These are phyloP conservation scores for Lasaia peninsularis DNA, from an alignment of 1,140 invertebrate species.

Conservation along the genomic window DNA sequence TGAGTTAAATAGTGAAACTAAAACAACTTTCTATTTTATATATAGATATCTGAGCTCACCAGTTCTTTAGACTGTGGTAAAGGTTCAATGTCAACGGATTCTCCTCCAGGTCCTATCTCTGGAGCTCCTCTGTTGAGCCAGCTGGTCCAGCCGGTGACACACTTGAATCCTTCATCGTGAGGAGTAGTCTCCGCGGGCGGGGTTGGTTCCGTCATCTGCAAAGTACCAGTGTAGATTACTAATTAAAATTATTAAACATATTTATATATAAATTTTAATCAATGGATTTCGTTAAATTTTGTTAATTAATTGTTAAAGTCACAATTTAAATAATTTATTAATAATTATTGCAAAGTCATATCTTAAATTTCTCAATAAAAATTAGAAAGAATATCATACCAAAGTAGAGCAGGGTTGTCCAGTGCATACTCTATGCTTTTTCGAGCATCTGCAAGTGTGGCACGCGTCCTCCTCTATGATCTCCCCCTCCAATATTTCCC, in stretches of 20 bases:
- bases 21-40: too few species aligned
- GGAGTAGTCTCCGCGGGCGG: slow-evolving; percentile 36
- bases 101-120: slow-evolving; percentile 40
- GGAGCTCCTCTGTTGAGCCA: slow-evolving; percentile 84
- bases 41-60: slow-evolving; percentile 43
- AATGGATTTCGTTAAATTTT: too few species aligned
- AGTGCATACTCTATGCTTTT: slow-evolving; percentile 82
- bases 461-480: slow-evolving; percentile 85
- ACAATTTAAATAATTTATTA: too few species aligned
- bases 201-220: slow-evolving; percentile 16
- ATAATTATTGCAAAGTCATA: too few species aligned
- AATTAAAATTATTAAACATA: too few species aligned
- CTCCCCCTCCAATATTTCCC: slow-evolving; percentile 87
- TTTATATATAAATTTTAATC: too few species aligned
- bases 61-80: slow-evolving; percentile 77
- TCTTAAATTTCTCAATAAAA: too few species aligned
- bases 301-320: too few species aligned
- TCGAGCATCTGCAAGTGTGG: slow-evolving; percentile 86
- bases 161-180: slow-evolving; percentile 65
- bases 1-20: too few species aligned
- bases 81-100: slow-evolving; percentile 80
- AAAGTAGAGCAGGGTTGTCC: slow-evolving; percentile 81
- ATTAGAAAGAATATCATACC: slow-evolving; percentile 27
- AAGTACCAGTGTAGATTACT: too few species aligned
- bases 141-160: slow-evolving; percentile 83